phyloP scores from a whole-genome alignment of 2,113 vertebrate species.

The Gambusia holbrooki region DNA sequence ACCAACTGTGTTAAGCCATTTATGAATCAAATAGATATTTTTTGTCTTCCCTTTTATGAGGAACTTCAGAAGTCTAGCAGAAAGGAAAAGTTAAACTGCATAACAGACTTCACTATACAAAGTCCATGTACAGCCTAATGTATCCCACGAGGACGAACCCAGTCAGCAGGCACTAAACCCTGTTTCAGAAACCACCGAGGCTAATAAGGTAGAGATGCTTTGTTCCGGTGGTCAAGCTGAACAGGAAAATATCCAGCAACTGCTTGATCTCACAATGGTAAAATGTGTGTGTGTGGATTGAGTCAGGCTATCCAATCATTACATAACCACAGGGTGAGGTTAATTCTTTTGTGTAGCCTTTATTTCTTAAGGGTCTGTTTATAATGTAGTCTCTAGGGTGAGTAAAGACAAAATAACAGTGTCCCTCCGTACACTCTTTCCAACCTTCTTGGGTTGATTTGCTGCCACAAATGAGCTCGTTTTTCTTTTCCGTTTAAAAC shows the following conservation, averaged over 20 bases:
- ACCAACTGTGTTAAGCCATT: neutral
- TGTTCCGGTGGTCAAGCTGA: constrained; percentile 37
- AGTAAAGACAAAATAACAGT: constrained; percentile 54
- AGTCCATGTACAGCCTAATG: constrained; percentile 6
- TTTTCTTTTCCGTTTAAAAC: constrained; percentile 15
- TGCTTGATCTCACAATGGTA: constrained; percentile 29
- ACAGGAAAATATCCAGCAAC: constrained; percentile 30
- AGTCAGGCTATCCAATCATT: constrained; percentile 55
- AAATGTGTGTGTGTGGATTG: constrained; percentile 26
- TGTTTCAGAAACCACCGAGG: constrained; percentile 25
- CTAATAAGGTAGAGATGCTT: constrained; percentile 47
- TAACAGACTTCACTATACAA: constrained; percentile 21
- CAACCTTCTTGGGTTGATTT: constrained; percentile 24
- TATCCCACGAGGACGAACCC: constrained; percentile 28
- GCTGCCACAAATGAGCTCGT: constrained; percentile 14
- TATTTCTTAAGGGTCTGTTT: constrained; percentile 52
- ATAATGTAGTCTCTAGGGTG: constrained; percentile 59
- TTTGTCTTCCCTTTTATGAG: constrained; percentile 13
- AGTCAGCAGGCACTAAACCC: constrained; percentile 45
- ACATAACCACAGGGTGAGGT: constrained; percentile 54
- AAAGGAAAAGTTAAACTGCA: constrained; percentile 20
- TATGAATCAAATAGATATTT: neutral
- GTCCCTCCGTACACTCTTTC: constrained; percentile 16
- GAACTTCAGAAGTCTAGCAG: constrained; percentile 4
- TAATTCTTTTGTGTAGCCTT: constrained; percentile 48